These are phyloP conservation scores for Leistus spinibarbis DNA, from an alignment of 2,888 invertebrate species.

Conservation along the genomic window DNA sequence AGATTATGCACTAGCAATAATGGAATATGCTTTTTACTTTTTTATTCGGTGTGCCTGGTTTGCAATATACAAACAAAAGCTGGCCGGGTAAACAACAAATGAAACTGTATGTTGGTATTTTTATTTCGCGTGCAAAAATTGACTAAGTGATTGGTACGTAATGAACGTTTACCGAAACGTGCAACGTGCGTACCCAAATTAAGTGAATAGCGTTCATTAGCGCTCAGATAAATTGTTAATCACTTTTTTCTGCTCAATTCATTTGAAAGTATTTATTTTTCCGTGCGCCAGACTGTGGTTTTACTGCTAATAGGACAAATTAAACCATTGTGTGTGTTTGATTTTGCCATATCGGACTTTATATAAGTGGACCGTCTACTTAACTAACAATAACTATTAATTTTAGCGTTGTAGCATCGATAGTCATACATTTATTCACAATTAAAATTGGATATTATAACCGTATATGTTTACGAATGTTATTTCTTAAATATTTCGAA, in stretches of 20 bases:
- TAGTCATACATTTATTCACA: too few species aligned
- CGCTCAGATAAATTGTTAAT: slow-evolving; percentile 27
- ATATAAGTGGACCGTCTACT: too few species aligned
- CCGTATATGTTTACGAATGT: too few species aligned
- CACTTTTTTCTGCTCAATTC: slow-evolving; percentile 6
- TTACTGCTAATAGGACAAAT: neutral
- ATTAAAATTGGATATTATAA: too few species aligned
- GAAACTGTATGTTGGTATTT: neutral
- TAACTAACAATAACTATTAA: too few species aligned
- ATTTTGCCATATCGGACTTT: neutral
- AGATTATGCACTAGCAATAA: too few species aligned
- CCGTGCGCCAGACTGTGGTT: neutral
- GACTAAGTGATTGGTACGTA: slow-evolving; percentile 33
- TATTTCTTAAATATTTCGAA: too few species aligned
- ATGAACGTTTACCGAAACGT: slow-evolving; percentile 30
- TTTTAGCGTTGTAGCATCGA: too few species aligned
- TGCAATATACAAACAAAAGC: too few species aligned
- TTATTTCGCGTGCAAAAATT: slow-evolving; percentile 12
- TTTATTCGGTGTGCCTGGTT: too few species aligned
- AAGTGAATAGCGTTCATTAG: slow-evolving; percentile 33
- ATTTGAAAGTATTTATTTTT: neutral
- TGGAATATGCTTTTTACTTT: too few species aligned
- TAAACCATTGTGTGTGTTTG: neutral
- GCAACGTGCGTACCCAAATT: slow-evolving; percentile 19
- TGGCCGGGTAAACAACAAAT: neutral